A percentile compares a stretch with the other conserved stretches of the same genome.
Conservation (phyloP, 1,140 invertebrate genomes). For the Laupala kohalensis region DNA sequence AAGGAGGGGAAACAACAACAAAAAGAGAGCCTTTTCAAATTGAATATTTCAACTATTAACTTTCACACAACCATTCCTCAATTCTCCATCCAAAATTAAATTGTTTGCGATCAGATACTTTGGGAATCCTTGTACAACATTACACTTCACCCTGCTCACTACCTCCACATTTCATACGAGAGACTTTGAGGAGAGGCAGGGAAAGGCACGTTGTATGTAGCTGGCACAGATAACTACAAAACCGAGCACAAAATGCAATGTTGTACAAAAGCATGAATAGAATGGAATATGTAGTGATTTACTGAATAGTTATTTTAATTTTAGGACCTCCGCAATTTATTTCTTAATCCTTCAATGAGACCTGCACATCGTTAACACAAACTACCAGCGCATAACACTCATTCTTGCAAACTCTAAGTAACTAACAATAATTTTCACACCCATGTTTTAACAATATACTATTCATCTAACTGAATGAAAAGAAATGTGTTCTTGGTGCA, state of each 20-base stretch:
- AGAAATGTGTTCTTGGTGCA: not conserved
- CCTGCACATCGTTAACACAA: not conserved
- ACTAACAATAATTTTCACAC: not conserved
- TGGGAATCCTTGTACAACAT: not conserved
- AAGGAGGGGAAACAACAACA: no score
- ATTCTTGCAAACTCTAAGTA: not conserved
- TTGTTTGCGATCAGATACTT: not conserved
- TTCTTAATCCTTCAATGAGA: not conserved
- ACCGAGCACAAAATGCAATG: not conserved
- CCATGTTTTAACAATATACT: not conserved
- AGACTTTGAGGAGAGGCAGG: not conserved
- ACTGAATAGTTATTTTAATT: no score
- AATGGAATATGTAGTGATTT: not conserved
- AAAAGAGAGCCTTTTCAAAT: not conserved
- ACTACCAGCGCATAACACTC: not conserved
- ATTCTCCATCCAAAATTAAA: not conserved
- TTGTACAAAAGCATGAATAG: not conserved
- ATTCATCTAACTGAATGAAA: not conserved
- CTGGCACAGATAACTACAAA: not conserved
- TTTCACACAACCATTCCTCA: not conserved
- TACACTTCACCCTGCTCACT: not conserved
- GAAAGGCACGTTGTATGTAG: not conserved
- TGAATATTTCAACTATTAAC: not conserved
- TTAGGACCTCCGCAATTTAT: not conserved
- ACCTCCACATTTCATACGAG: not conserved